phyloP scores from a whole-genome alignment of 2,888 invertebrate genomes.

The Platerodrilus igneus region DNA sequence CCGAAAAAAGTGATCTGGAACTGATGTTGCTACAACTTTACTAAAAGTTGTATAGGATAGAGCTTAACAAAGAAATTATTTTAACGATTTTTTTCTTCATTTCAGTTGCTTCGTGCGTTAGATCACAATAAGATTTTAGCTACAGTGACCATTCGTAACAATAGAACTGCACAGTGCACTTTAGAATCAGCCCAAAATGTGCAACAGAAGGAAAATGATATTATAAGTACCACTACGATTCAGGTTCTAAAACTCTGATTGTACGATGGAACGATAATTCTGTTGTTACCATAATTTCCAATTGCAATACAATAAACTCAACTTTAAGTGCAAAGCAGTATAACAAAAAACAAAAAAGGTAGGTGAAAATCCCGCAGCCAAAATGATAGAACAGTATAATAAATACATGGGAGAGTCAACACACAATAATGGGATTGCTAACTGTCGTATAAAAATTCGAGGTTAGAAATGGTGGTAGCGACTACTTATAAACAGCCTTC shows the following conservation, averaged over 20 bases:
- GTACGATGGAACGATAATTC: background rate
- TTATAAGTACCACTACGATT: background rate
- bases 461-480: constrained; percentile 1
- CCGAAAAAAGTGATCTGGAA: too few relatives aligned
- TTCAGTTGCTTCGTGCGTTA: too few relatives aligned
- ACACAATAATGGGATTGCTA: background rate
- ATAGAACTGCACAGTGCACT: background rate
- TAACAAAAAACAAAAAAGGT: background rate
- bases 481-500: background rate
- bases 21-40: too few relatives aligned
- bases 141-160: background rate
- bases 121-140: too few relatives aligned
- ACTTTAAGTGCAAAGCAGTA: background rate
- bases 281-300: too few relatives aligned
- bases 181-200: background rate
- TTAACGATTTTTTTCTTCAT: too few relatives aligned
- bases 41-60: too few relatives aligned
- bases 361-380: too few relatives aligned
- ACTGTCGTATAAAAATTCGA: background rate
- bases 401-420: too few relatives aligned
- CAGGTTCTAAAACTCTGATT: background rate
- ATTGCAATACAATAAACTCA: background rate
- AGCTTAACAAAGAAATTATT: too few relatives aligned
- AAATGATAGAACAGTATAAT: too few relatives aligned
- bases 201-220: background rate